A percentile compares a stretch with the other conserved stretches of the same genome.
Conservation (phyloP, 2,797 vertebrate species). For the Clarias laeviceps region DNA sequence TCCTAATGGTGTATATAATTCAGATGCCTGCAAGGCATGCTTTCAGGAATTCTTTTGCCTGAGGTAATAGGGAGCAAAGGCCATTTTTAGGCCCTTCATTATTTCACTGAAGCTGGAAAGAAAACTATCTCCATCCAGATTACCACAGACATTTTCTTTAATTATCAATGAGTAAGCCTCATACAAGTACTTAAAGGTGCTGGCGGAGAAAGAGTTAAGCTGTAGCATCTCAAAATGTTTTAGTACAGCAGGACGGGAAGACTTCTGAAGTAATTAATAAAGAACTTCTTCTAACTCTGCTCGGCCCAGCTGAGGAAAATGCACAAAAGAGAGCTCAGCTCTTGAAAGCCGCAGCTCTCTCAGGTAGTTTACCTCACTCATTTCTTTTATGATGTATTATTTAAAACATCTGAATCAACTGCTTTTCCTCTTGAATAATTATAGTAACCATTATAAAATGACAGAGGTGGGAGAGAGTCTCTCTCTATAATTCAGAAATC, state of each 20-base stretch:
- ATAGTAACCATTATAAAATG: constrained; percentile 76
- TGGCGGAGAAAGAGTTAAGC: constrained; percentile 66
- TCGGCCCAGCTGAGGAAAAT: constrained; percentile 53
- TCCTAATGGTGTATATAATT: constrained; percentile 99
- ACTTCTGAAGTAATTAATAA: constrained; percentile 93
- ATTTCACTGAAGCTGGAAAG: constrained; percentile 96
- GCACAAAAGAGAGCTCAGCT: constrained; percentile 80
- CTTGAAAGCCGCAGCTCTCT: constrained; percentile 78
- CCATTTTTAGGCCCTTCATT: constrained; percentile 97
- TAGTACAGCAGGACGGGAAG: constrained; percentile 70
- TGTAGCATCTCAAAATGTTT: constrained; percentile 70
- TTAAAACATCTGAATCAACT: constrained; percentile 79
- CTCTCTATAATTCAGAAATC: constrained; percentile 68
- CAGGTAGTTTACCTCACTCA: constrained; percentile 86
- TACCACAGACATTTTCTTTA: constrained; percentile 99
- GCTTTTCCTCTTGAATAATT: constrained; percentile 73
- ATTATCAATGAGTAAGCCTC: constrained; percentile 96
- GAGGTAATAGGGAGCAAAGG: constrained; percentile 98
- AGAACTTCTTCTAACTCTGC: constrained; percentile 77
- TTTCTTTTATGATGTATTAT: constrained; percentile 90
- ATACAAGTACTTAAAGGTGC: constrained; percentile 79
- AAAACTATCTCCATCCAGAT: constrained; percentile 95
- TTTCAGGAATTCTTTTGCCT: constrained; percentile 99
- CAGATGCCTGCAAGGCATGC: constrained; percentile 98
- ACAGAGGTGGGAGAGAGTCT: not conserved